A percentile compares a stretch with the other conserved stretches of the same genome.
Evolutionary conservation across 2,797 vertebrate species (phyloP).

Genomic region (Meriones psammophilus): DNA sequence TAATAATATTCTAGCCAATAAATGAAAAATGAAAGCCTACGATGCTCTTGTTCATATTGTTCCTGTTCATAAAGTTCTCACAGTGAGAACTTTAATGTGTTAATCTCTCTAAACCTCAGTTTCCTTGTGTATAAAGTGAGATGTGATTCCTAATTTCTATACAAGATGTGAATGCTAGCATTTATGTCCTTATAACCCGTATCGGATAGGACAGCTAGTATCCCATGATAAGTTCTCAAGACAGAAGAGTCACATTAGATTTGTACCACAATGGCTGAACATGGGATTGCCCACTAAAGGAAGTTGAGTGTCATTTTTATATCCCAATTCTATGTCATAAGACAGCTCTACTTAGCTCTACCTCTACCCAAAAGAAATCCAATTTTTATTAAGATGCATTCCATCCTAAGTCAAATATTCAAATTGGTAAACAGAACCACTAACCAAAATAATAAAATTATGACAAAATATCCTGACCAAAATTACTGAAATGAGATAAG

Average conservation of each 20-base stretch:
- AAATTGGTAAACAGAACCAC: conserved; percentile 42
- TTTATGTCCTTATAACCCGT: not conserved
- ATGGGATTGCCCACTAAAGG: not conserved
- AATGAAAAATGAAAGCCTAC: not conserved
- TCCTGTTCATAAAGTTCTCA: not conserved
- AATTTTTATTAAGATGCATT: conserved; percentile 50
- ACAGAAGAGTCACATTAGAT: conserved; percentile 22
- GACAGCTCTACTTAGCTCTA: not conserved
- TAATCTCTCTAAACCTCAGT: not conserved
- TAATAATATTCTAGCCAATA: conserved; percentile 38
- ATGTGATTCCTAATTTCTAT: not conserved
- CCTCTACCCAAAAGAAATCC: conserved; percentile 47
- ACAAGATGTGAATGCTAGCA: not conserved
- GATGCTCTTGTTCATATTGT: not conserved
- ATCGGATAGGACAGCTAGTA: not conserved
- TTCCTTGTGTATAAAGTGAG: not conserved
- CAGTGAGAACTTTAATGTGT: not conserved
- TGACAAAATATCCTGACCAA: conserved; percentile 65
- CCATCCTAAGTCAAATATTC: conserved; percentile 62
- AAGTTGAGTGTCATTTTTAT: conserved; percentile 12
- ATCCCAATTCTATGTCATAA: not conserved
- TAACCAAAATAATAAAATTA: conserved; percentile 70
- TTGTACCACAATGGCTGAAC: not conserved
- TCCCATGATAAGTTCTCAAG: not conserved
- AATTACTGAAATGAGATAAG: conserved; percentile 57